These are phyloP conservation scores for Tinea trinotella DNA, from an alignment of 2,888 invertebrate genomes.

Conservation along the genomic window DNA sequence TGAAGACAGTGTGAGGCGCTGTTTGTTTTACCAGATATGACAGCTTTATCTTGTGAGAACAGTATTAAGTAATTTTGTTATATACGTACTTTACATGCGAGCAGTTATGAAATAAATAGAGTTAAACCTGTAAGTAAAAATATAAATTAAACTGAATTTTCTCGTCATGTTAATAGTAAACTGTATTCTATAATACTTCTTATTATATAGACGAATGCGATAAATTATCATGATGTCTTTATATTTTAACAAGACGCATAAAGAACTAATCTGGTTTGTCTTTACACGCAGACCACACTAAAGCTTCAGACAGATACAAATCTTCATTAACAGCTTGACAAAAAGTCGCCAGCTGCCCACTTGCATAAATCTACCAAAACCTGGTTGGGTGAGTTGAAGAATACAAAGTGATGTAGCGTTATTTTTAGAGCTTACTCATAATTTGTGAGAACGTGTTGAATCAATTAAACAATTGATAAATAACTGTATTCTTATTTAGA, in stretches of 20 bases:
- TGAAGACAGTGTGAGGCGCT: slow-evolving; percentile 9
- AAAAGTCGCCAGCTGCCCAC: slow-evolving; percentile 48
- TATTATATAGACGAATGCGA: slow-evolving; percentile 22
- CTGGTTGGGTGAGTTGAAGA: slow-evolving; percentile 29
- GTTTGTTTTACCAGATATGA: slow-evolving; percentile 17
- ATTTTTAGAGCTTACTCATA: slow-evolving; percentile 1
- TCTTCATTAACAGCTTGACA: slow-evolving; percentile 61
- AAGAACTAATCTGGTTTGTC: slow-evolving; percentile 44
- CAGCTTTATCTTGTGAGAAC: slow-evolving; percentile 18
- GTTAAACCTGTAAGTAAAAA: no score
- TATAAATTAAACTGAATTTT: no score
- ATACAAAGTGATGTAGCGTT: not conserved
- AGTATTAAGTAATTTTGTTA: not conserved
- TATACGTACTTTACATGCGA: not conserved
- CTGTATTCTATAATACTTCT: no score
- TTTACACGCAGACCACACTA: slow-evolving; percentile 41
- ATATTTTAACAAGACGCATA: slow-evolving; percentile 39
- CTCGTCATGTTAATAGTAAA: no score
- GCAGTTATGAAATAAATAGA: no score
- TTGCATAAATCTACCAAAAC: slow-evolving; percentile 44
- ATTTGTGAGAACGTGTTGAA: not conserved
- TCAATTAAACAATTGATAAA: not conserved
- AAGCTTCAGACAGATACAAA: slow-evolving; percentile 50
- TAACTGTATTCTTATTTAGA: not conserved
- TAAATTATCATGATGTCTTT: slow-evolving; percentile 42